Percentiles rank a stretch among this genome's conserved stretches.
phyloP scores from a whole-genome alignment of 1,140 invertebrate species.

The Orchestia grillus region DNA sequence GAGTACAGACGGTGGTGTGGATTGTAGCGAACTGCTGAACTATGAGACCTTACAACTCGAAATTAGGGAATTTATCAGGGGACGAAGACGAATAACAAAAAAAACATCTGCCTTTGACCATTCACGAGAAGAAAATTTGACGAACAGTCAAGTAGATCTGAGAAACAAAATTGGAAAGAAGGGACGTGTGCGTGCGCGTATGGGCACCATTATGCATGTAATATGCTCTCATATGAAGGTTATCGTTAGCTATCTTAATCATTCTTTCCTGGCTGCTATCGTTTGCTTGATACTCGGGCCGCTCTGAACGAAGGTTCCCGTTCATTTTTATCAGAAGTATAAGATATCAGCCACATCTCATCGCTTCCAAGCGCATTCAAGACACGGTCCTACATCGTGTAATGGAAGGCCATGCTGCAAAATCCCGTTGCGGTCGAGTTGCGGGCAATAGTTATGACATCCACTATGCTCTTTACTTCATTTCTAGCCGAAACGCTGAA shows the following conservation, averaged over 20 bases:
- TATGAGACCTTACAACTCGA: not conserved
- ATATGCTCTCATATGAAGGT: not conserved
- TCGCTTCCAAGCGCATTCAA: not conserved
- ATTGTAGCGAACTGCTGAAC: no score
- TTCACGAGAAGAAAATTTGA: not conserved
- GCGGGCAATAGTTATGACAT: not conserved
- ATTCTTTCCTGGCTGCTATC: not conserved
- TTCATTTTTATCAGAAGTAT: not conserved
- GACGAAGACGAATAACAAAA: no score
- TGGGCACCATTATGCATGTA: no score
- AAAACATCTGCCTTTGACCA: not conserved
- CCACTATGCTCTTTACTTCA: not conserved
- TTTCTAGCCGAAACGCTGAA: not conserved
- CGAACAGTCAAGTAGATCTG: not conserved
- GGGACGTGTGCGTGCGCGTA: no score
- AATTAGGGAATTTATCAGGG: not conserved
- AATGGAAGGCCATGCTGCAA: not conserved
- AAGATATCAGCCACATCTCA: not conserved
- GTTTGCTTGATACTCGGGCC: not conserved
- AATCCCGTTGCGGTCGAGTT: not conserved
- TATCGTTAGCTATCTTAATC: not conserved
- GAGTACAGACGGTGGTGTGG: not conserved
- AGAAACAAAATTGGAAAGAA: not conserved
- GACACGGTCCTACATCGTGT: not conserved
- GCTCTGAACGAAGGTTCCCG: no score